Conservation (phyloP, 2,888 invertebrate species). For the Gastrophysa polygoni region DNA sequence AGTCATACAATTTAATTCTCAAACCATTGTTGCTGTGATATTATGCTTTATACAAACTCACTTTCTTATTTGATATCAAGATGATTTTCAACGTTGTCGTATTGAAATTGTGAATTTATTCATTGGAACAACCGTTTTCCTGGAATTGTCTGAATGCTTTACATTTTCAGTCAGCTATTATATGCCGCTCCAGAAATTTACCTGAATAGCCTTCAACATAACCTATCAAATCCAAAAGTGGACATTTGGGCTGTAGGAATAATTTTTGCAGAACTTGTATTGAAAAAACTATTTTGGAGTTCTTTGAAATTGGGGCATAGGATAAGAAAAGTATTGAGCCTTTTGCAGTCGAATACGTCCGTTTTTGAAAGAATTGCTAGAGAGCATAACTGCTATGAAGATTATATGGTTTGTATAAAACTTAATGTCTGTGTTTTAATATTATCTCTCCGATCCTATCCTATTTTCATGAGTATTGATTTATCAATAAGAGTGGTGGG, state of each 20-base stretch:
- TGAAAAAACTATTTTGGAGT: conserved; percentile 74
- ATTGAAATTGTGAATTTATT: no score
- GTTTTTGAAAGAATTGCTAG: conserved; percentile 76
- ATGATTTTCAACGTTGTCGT: no score
- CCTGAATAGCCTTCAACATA: conserved; percentile 63
- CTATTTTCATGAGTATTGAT: no score
- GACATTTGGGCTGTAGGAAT: conserved; percentile 97
- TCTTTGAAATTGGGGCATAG: conserved; percentile 77
- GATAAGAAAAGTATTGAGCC: conserved; percentile 75
- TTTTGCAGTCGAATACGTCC: conserved; percentile 65
- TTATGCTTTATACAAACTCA: no score
- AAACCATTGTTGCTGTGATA: no score
- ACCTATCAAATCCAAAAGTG: conserved; percentile 69
- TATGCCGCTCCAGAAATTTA: conserved; percentile 86
- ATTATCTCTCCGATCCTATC: no score
- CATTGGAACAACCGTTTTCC: neutral
- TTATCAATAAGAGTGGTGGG: neutral
- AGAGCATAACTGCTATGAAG: conserved; percentile 74
- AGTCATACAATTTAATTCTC: no score
- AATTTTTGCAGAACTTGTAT: conserved; percentile 78
- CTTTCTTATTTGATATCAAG: no score
- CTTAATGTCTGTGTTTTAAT: no score
- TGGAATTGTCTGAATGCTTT: neutral
- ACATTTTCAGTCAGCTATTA: conserved; percentile 67
- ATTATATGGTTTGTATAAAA: conserved; percentile 63